Evolutionary conservation across 2,888 invertebrate species (phyloP).

Genomic region (Nephrotoma flavescens): DNA sequence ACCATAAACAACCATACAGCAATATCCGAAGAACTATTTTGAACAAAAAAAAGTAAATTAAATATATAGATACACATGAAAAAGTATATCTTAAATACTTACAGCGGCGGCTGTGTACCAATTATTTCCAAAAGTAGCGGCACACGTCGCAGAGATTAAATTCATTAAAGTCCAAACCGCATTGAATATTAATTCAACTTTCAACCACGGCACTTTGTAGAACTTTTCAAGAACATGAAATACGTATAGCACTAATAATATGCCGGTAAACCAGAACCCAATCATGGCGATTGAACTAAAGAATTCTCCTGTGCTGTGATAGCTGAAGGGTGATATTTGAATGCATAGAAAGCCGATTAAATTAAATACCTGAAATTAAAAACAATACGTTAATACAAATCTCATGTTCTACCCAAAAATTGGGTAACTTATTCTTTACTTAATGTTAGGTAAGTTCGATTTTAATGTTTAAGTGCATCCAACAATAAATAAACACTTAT

Average conservation of each 20-base stretch:
- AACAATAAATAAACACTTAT: too few relatives aligned
- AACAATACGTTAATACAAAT: background rate
- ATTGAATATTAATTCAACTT: slow-evolving; percentile 64
- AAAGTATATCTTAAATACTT: slow-evolving; percentile 28
- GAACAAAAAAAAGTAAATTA: slow-evolving; percentile 16
- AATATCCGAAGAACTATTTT: slow-evolving; percentile 74
- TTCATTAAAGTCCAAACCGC: slow-evolving; percentile 59
- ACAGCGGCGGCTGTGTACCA: slow-evolving; percentile 54
- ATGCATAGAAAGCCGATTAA: slow-evolving; percentile 71
- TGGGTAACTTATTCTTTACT: too few relatives aligned
- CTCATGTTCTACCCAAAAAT: too few relatives aligned
- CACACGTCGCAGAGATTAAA: slow-evolving; percentile 57
- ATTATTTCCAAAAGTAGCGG: slow-evolving; percentile 41
- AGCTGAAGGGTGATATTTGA: slow-evolving; percentile 40
- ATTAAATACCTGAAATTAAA: slow-evolving; percentile 43
- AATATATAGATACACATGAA: background rate
- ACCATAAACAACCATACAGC: slow-evolving; percentile 62
- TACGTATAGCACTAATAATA: slow-evolving; percentile 62
- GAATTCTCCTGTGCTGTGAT: slow-evolving; percentile 47
- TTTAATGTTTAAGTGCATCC: background rate
- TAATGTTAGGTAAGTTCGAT: background rate
- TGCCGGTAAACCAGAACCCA: slow-evolving; percentile 73
- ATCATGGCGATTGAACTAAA: slow-evolving; percentile 68
- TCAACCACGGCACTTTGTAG: slow-evolving; percentile 74
- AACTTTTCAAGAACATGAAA: slow-evolving; percentile 78